Evolutionary conservation across 2,888 invertebrate genomes (phyloP), one percentile per base, ranked within the genome.

Genomic region (Neria commutata): DNA sequence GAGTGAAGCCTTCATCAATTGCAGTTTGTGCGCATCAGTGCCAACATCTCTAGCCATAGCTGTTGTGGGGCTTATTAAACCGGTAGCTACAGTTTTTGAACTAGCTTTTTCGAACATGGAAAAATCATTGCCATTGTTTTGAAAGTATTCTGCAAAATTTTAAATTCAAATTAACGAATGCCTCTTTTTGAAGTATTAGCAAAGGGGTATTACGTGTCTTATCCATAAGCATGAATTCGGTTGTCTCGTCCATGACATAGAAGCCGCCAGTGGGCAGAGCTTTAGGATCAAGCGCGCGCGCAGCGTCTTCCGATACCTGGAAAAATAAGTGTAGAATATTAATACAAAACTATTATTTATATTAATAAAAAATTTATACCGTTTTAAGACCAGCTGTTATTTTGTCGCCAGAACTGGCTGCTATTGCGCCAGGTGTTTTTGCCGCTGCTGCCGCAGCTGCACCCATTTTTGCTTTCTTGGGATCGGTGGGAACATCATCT

Each of bases 1-100:
- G 52, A 93, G 86, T 0, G 90, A 91, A 0, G 91, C 91, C 77
- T 93, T 93, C 92, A 93, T 93, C 0, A 92, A 82, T 71, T 93
- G 92, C 26, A 92, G 84, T 69, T 87, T 87, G 66, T 90, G 89
- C 16, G 89, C 85, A 65, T 87, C 86, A 0, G 87, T 83, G 34
- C 88, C 85, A 53, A 86, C 83, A n/a, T 89, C 80, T 0, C 86
- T 83, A 0, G 89, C 89, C 62, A 89, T 72, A 47, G 86, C 84
- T 1, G 86, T 83, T 0, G 89, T 87, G 0, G 90, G 89, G 69
- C 86, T 86, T n/a, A 82, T 74, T 1, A 82, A 71, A 17, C 65
- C 57, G 24, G 60, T 71, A 0, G 70, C 64, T 0, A 61, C 58
- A n/a, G n/a, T n/a, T n/a, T n/a, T n/a, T n/a, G n/a, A n/a, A n/a